phyloP scores from a whole-genome alignment of 2,888 invertebrate genomes.

The Metalampra italica region DNA sequence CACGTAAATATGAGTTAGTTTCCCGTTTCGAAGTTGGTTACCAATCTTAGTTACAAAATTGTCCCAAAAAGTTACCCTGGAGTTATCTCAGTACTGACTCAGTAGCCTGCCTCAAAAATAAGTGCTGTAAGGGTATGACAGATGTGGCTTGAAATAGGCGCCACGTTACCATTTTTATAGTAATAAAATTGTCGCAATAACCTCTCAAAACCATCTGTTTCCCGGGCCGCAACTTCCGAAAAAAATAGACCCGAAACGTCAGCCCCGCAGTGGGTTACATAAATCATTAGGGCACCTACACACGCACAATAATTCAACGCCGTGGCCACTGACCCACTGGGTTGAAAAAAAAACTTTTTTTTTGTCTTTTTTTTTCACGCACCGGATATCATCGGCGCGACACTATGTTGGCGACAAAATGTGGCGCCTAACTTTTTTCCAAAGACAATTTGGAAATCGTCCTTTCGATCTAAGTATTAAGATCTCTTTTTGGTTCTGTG shows the following conservation, averaged over 20 bases:
- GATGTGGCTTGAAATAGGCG: background rate
- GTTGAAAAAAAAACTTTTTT: conserved; percentile 25
- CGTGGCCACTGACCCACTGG: conserved; percentile 53
- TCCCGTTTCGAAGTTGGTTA: too few species aligned
- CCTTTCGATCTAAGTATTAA: conserved; percentile 1
- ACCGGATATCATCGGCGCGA: conserved; percentile 71
- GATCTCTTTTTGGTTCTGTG: conserved; percentile 3
- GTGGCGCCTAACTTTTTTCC: conserved; percentile 60
- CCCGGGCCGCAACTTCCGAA: conserved; percentile 10
- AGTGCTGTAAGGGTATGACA: too few species aligned
- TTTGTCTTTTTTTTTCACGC: conserved; percentile 29
- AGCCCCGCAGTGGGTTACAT: conserved; percentile 30
- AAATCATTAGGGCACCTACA: conserved; percentile 55
- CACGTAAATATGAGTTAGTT: too few species aligned
- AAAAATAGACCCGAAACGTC: conserved; percentile 24
- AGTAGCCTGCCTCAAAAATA: too few species aligned
- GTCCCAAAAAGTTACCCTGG: too few species aligned
- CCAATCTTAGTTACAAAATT: too few species aligned
- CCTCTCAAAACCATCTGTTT: conserved; percentile 1
- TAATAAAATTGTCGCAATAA: background rate
- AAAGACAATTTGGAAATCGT: conserved; percentile 13
- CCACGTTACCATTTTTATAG: conserved; percentile 4
- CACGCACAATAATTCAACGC: conserved; percentile 49
- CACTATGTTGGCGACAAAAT: conserved; percentile 61
- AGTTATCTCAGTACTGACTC: too few species aligned